Percentiles rank a stretch among this genome's conserved stretches.
Evolutionary conservation across 2,888 invertebrate genomes (phyloP).

Genomic region (Aethes cnicana): DNA sequence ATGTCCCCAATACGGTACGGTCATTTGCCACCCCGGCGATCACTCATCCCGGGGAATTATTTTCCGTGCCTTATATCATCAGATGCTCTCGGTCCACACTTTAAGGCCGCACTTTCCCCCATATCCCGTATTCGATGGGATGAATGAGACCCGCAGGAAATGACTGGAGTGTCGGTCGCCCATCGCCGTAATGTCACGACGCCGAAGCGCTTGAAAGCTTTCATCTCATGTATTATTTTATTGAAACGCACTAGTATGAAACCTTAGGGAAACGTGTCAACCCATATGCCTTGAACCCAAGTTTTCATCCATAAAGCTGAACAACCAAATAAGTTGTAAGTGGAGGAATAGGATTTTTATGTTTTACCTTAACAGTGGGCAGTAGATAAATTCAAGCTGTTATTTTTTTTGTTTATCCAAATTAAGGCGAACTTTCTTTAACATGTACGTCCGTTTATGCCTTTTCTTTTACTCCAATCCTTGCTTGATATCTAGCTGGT

Average conservation of each 20-base stretch:
- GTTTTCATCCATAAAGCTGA: too few relatives aligned
- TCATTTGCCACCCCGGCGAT: constrained; percentile 21
- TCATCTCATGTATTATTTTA: constrained; percentile 26
- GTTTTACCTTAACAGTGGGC: too few relatives aligned
- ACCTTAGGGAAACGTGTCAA: too few relatives aligned
- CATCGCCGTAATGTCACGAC: constrained; percentile 38
- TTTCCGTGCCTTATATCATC: constrained; percentile 21
- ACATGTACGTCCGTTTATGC: too few relatives aligned
- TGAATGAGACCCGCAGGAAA: constrained; percentile 77
- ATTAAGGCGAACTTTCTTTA: too few relatives aligned
- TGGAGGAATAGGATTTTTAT: too few relatives aligned
- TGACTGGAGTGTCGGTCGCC: constrained; percentile 67
- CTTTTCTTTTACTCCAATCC: too few relatives aligned
- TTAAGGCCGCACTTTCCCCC: constrained; percentile 29
- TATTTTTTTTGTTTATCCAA: too few relatives aligned
- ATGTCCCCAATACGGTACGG: constrained; percentile 11
- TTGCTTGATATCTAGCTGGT: too few relatives aligned
- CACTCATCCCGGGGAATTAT: constrained; percentile 20
- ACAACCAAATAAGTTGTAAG: too few relatives aligned
- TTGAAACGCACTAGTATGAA: constrained; percentile 14
- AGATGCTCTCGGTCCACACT: constrained; percentile 26
- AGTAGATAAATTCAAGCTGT: too few relatives aligned
- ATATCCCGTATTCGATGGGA: constrained; percentile 45
- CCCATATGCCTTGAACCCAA: too few relatives aligned
- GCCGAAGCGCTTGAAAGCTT: constrained; percentile 23